Evolutionary conservation across 2,113 vertebrate species (phyloP).

Genomic region (Edolisoma coerulescens): DNA sequence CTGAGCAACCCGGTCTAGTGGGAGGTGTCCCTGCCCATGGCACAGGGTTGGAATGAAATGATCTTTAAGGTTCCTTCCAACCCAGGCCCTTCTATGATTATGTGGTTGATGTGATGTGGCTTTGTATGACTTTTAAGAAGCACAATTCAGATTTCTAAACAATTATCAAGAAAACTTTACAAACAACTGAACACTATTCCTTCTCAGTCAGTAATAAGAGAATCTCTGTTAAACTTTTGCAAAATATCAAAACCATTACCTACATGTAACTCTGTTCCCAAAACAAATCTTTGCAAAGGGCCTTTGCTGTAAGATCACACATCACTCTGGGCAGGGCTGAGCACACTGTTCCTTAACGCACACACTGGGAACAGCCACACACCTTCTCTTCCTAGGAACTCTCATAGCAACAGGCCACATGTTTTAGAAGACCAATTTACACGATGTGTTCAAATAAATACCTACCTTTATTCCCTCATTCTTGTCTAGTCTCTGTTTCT

Average conservation of each 20-base stretch:
- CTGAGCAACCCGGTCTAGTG: accelerated
- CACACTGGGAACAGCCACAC: background rate
- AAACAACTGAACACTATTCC: background rate
- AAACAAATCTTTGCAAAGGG: background rate
- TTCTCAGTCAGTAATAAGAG: background rate
- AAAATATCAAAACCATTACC: background rate
- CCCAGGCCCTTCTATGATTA: background rate
- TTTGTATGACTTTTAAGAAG: background rate
- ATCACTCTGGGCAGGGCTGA: too few species aligned
- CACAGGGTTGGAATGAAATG: accelerated
- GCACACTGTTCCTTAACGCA: background rate
- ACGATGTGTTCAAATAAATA: too few species aligned
- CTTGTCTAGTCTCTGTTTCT: too few species aligned
- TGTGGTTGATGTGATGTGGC: background rate
- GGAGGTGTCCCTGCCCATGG: accelerated
- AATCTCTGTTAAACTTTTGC: background rate
- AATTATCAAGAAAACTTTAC: background rate
- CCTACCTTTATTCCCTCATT: too few species aligned
- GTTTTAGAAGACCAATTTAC: background rate
- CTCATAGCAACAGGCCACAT: background rate
- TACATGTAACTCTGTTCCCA: background rate
- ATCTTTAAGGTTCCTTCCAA: background rate
- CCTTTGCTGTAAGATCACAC: background rate
- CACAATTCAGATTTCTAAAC: background rate
- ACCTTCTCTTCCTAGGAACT: background rate